Percentiles rank a stretch among this genome's conserved stretches.
These are phyloP conservation scores for Ammodramus savannarum DNA, from an alignment of 2,113 vertebrate species.

Conservation along the genomic window DNA sequence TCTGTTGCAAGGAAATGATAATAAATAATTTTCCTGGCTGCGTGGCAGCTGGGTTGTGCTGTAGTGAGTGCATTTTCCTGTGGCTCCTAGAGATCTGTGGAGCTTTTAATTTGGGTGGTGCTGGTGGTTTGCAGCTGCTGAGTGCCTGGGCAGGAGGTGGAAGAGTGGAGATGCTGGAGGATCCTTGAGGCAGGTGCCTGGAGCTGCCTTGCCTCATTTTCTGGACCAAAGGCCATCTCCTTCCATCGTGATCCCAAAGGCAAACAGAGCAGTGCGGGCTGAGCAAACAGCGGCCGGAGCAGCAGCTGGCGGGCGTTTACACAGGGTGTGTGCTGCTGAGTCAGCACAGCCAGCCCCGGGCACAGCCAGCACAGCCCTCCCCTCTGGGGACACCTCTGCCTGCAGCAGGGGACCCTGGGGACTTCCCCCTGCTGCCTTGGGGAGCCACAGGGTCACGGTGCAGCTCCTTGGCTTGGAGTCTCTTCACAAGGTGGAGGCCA, in stretches of 20 bases:
- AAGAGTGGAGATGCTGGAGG: not conserved
- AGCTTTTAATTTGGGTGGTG: not conserved
- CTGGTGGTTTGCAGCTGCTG: not conserved
- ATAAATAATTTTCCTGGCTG: conserved; percentile 36
- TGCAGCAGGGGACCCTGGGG: not conserved
- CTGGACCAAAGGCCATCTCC: not conserved
- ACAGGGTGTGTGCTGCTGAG: conserved; percentile 21
- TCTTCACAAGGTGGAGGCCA: not conserved
- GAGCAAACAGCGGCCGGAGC: not conserved
- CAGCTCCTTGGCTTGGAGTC: not conserved
- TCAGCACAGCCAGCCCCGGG: not conserved
- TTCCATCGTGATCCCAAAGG: conserved; percentile 25
- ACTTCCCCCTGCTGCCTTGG: not conserved
- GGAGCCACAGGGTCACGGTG: fast-evolving
- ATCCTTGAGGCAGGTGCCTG: not conserved
- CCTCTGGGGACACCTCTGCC: not conserved
- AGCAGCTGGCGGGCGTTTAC: conserved; percentile 23
- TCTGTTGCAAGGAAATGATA: conserved; percentile 29
- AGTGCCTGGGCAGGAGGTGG: not conserved
- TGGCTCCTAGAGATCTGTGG: fast-evolving
- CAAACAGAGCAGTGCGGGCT: not conserved
- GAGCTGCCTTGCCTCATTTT: not conserved
- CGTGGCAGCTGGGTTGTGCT: not conserved
- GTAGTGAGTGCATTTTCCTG: not conserved
- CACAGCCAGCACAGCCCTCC: not conserved